Percentiles rank a stretch among this genome's conserved stretches.
Conservation (phyloP, 2,797 vertebrate genomes). For the Smutsia temminckii region DNA sequence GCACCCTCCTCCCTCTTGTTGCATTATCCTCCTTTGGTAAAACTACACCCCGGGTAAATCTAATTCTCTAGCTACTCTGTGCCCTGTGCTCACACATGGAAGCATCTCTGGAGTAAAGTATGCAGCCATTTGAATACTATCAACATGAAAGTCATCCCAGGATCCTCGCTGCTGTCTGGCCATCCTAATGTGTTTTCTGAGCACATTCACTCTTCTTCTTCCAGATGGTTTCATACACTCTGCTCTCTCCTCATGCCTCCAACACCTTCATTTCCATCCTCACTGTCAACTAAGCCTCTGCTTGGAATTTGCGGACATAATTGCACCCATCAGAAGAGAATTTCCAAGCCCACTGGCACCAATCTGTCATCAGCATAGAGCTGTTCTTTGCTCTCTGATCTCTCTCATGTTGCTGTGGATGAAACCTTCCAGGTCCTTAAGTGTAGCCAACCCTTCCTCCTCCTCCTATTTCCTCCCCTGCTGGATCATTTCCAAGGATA, state of each 20-base stretch:
- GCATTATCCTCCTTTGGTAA: fast-evolving
- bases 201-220: not conserved
- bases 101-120: not conserved
- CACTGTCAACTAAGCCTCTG: too few relatives aligned
- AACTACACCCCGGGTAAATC: fast-evolving
- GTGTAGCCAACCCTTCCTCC: not conserved
- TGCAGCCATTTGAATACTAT: not conserved
- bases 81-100: not conserved
- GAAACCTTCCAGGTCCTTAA: not conserved
- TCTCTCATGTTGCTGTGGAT: too few relatives aligned
- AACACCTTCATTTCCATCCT: not conserved
- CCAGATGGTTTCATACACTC: fast-evolving
- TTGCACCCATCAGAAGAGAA: not conserved
- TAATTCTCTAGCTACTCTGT: not conserved
- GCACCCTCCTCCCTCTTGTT: not conserved
- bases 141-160: not conserved
- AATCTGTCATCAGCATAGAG: not conserved
- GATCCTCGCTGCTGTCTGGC: fast-evolving
- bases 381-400: not conserved
- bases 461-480: too few relatives aligned
- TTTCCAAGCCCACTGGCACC: not conserved
- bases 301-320: not conserved
- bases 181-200: fast-evolving
- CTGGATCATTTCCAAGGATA: not conserved
- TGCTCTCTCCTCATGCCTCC: not conserved